Conservation (phyloP, 2,113 vertebrate genomes). For the Theristicus caerulescens region DNA sequence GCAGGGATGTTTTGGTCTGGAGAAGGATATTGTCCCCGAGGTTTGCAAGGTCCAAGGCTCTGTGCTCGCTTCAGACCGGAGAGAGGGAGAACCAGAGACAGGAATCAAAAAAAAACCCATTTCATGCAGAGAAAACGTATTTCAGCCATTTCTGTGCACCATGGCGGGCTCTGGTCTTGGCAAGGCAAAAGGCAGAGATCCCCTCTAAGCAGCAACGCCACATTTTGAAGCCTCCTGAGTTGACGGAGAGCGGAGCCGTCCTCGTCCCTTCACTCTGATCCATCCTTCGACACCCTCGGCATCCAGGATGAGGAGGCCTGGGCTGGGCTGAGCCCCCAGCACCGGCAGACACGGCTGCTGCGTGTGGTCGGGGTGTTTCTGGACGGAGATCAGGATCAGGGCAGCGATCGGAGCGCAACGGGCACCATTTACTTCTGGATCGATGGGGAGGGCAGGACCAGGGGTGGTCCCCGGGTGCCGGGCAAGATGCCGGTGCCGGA, state of each 20-base stretch:
- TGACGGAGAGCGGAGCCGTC: background rate
- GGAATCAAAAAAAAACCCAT: background rate
- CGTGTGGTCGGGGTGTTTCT: fast-evolving
- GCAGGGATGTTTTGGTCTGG: background rate
- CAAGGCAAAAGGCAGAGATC: background rate
- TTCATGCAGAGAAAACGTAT: background rate
- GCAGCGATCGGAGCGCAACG: background rate
- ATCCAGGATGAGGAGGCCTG: background rate
- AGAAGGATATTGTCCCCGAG: background rate
- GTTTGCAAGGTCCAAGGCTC: background rate
- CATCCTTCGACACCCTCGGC: background rate
- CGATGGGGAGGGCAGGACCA: background rate
- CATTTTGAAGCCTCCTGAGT: background rate
- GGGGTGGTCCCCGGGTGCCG: background rate
- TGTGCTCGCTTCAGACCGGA: background rate
- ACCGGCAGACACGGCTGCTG: background rate
- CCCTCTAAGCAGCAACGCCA: background rate
- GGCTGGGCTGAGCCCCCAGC: background rate
- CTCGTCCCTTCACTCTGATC: fast-evolving
- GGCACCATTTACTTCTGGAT: background rate
- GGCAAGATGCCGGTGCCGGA: background rate
- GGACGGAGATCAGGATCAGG: background rate
- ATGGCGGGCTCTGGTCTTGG: background rate
- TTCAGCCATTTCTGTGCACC: background rate
- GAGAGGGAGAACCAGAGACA: background rate